Evolutionary conservation across 92 coral and sea anemone genomes (phyloP).

Genomic region (Siderastrea radians): DNA sequence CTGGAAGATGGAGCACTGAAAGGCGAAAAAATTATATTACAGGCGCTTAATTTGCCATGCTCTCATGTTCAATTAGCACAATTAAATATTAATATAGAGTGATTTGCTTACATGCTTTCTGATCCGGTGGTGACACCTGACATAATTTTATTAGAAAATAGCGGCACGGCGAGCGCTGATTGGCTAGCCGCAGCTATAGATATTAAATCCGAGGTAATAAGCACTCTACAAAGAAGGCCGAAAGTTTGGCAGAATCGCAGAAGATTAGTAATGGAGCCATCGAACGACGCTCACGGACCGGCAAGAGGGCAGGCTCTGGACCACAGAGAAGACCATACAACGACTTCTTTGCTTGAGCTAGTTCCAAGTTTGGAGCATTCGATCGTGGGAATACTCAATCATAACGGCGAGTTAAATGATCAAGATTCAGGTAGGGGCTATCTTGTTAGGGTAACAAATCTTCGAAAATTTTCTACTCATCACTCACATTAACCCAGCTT

Average conservation of each 20-base stretch:
- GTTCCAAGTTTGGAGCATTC: slow-evolving; percentile 99
- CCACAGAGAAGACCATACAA: slow-evolving; percentile 78
- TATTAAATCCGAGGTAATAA: slow-evolving; percentile 99
- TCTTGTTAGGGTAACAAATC: slow-evolving; percentile 95
- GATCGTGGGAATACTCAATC: slow-evolving; percentile 91
- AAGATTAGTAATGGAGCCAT: slow-evolving; percentile 99
- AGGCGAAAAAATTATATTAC: slow-evolving; percentile 77
- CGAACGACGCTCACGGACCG: slow-evolving; percentile 91
- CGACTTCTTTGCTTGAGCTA: slow-evolving; percentile 91
- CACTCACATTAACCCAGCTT: slow-evolving; percentile 96
- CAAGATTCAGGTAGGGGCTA: slow-evolving; percentile 86
- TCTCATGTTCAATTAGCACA: slow-evolving; percentile 99
- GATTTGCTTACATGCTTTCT: slow-evolving; percentile 99
- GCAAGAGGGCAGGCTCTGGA: slow-evolving; percentile 81
- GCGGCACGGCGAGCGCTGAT: slow-evolving; percentile 89
- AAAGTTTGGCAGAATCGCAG: slow-evolving; percentile 95
- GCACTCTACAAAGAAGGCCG: slow-evolving; percentile 98
- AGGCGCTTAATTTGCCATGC: slow-evolving; percentile 97
- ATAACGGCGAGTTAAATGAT: slow-evolving; percentile 92
- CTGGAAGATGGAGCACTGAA: slow-evolving; percentile 57
- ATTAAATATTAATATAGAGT: slow-evolving; percentile 99
- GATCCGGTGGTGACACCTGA: slow-evolving; percentile 99
- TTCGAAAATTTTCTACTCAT: slow-evolving; percentile 93
- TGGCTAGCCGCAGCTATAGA: slow-evolving; percentile 88
- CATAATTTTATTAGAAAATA: slow-evolving; percentile 99